Evolutionary conservation across 2,888 invertebrate species (phyloP).

Genomic region (Schrankia costaestrigalis): DNA sequence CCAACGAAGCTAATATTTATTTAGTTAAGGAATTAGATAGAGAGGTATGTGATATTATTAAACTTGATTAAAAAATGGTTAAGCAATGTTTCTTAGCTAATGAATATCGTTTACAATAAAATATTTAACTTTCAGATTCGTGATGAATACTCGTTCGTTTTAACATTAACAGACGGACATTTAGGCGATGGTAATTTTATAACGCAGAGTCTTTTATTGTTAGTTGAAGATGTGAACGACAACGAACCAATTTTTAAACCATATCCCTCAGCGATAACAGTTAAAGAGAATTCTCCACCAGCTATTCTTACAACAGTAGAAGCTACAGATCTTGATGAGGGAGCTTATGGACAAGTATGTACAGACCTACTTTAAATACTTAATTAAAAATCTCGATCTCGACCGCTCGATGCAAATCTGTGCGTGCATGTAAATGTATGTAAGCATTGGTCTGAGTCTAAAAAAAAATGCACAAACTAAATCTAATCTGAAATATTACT

Average conservation of each 20-base stretch:
- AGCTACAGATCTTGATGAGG: constrained; percentile 94
- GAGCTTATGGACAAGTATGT: constrained; percentile 92
- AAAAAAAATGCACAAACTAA: too few species aligned
- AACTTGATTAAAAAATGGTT: not conserved
- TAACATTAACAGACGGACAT: constrained; percentile 93
- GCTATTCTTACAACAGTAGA: constrained; percentile 89
- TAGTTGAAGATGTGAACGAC: constrained; percentile 96
- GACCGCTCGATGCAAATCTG: too few species aligned
- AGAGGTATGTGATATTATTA: constrained; percentile 82
- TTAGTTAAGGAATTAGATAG: constrained; percentile 94
- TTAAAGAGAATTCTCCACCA: constrained; percentile 89
- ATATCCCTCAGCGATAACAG: constrained; percentile 89
- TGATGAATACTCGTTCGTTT: constrained; percentile 93
- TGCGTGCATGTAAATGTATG: too few species aligned
- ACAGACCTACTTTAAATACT: too few species aligned
- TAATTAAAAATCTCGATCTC: too few species aligned
- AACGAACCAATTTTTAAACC: constrained; percentile 93
- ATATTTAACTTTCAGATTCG: constrained; percentile 86
- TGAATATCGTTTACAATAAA: too few species aligned
- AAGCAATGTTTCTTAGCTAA: not conserved
- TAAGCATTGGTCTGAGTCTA: too few species aligned
- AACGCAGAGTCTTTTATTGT: constrained; percentile 91
- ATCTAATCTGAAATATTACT: too few species aligned
- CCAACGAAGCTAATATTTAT: constrained; percentile 92
- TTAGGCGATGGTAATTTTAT: constrained; percentile 93